A percentile compares a stretch with the other conserved stretches of the same genome.
Conservation (phyloP, 2,888 invertebrate genomes). For the Sinodicranocentrus sp. region DNA sequence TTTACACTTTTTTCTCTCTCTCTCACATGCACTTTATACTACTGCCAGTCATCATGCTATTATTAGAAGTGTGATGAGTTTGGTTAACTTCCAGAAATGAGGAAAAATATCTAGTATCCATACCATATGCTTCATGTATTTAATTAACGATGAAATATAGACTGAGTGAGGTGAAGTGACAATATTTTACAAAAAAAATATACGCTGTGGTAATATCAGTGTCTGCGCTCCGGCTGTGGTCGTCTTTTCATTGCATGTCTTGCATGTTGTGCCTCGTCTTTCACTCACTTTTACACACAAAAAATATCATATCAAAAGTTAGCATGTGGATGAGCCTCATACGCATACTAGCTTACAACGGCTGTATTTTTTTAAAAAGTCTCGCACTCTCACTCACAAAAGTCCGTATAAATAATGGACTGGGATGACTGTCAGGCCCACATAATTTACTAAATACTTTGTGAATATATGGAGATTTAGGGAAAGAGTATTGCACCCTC, state of each 20-base stretch:
- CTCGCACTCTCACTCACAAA: no score
- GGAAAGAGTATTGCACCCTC: slow-evolving; percentile 47
- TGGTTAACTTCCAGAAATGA: slow-evolving; percentile 67
- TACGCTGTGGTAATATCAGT: background rate
- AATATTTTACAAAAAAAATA: slow-evolving; percentile 50
- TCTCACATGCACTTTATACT: no score
- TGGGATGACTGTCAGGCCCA: slow-evolving; percentile 43
- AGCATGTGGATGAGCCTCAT: no score
- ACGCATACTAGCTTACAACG: no score
- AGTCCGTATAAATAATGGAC: slow-evolving; percentile 54
- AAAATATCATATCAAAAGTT: no score
- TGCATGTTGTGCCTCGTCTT: background rate
- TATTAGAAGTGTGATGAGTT: slow-evolving; percentile 65
- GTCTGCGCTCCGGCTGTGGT: slow-evolving; percentile 26
- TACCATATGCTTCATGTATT: slow-evolving; percentile 62
- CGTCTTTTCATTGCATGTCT: slow-evolving; percentile 42
- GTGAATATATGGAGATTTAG: background rate
- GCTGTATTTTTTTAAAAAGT: no score
- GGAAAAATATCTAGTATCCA: slow-evolving; percentile 46
- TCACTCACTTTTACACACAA: background rate
- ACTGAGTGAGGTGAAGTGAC: slow-evolving; percentile 64
- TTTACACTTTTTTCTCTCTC: no score
- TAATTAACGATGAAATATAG: slow-evolving; percentile 68
- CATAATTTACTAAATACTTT: slow-evolving; percentile 61
- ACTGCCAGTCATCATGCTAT: slow-evolving; percentile 51